Percentiles rank a stretch among this genome's conserved stretches.
These are phyloP conservation scores for Nothobranchius kuhntae DNA, from an alignment of 2,113 vertebrate species.

Conservation along the genomic window DNA sequence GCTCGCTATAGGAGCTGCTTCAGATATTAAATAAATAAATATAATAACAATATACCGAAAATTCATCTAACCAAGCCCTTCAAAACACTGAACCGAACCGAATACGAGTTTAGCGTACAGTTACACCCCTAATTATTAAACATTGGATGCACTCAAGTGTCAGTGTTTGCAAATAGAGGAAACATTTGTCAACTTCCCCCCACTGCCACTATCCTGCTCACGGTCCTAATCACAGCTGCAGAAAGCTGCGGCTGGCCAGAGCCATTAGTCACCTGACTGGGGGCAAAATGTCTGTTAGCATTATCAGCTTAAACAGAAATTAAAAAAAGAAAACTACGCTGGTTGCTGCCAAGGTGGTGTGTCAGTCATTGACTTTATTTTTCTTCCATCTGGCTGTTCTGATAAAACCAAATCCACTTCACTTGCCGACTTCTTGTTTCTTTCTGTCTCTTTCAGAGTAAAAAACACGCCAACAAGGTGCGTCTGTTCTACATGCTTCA, in stretches of 20 bases:
- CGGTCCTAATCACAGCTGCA: slow-evolving; percentile 24
- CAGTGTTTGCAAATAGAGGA: slow-evolving; percentile 7
- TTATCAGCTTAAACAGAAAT: slow-evolving; percentile 52
- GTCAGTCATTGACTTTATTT: slow-evolving; percentile 41
- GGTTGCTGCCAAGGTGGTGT: slow-evolving; percentile 33
- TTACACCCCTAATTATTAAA: too few species aligned
- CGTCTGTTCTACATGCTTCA: slow-evolving; percentile 85
- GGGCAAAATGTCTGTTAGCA: slow-evolving; percentile 38
- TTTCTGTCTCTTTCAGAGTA: slow-evolving; percentile 68
- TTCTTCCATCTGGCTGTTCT: slow-evolving; percentile 14
- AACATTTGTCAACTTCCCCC: not conserved
- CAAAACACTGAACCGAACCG: too few species aligned
- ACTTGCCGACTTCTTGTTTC: slow-evolving; percentile 20
- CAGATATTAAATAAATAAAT: too few species aligned
- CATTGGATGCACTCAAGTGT: too few species aligned
- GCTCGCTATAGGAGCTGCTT: too few species aligned
- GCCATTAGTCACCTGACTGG: slow-evolving; percentile 37
- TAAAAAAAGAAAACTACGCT: slow-evolving; percentile 43
- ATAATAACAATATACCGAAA: too few species aligned
- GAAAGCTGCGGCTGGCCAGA: slow-evolving; percentile 13
- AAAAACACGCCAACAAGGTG: slow-evolving; percentile 84
- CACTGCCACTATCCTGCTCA: not conserved
- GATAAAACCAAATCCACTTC: slow-evolving; percentile 28
- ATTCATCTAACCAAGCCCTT: too few species aligned
- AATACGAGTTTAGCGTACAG: too few species aligned